A percentile compares a stretch with the other conserved stretches of the same genome.
phyloP scores from a whole-genome alignment of 2,888 invertebrate species.

The Melanchra persicariae region DNA sequence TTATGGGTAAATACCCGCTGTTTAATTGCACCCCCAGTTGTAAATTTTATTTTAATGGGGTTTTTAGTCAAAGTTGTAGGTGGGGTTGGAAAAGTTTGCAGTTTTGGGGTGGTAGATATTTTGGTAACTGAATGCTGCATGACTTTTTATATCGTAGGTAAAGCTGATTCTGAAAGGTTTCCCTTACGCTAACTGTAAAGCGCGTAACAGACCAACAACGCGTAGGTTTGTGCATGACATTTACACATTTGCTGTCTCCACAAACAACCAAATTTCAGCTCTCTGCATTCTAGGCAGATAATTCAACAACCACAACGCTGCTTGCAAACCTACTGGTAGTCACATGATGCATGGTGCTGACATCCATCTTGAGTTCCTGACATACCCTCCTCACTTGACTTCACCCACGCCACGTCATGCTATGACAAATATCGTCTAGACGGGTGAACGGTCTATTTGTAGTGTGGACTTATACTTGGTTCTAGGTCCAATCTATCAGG shows the following conservation, averaged over 20 bases:
- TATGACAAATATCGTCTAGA: constrained; percentile 53
- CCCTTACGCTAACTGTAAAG: too few relatives aligned
- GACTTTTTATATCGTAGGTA: too few relatives aligned
- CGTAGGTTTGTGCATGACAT: too few relatives aligned
- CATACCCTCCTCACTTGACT: constrained; percentile 22
- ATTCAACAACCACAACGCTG: neutral
- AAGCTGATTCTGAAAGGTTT: too few relatives aligned
- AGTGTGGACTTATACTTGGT: constrained; percentile 8
- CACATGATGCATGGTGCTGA: neutral
- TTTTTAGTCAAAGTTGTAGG: constrained; percentile 28
- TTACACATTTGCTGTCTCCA: neutral
- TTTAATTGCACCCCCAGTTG: constrained; percentile 60
- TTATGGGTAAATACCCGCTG: constrained; percentile 58
- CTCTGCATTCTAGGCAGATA: neutral
- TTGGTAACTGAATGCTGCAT: too few relatives aligned
- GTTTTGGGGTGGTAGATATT: neutral
- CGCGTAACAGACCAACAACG: neutral
- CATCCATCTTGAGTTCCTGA: constrained; percentile 28
- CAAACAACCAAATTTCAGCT: too few relatives aligned
- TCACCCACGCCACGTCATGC: constrained; percentile 17
- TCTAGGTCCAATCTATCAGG: constrained; percentile 3
- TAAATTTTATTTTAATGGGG: constrained; percentile 57
- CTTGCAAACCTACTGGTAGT: neutral
- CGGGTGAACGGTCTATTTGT: constrained; percentile 40
- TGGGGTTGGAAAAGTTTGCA: constrained; percentile 7